phyloP scores from a whole-genome alignment of 2,797 vertebrate genomes.

The Enteromius radiatus region DNA sequence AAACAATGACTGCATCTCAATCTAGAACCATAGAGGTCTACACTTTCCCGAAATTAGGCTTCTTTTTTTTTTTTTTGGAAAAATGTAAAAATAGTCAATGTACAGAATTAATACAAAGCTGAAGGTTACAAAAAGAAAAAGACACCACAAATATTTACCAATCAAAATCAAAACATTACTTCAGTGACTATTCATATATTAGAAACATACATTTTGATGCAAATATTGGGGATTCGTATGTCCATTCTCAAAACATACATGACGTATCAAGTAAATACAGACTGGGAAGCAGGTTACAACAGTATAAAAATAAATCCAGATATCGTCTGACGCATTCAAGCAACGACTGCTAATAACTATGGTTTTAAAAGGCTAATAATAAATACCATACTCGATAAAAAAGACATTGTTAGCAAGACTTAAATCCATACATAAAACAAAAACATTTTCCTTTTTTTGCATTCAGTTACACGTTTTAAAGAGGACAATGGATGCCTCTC shows the following conservation, averaged over 20 bases:
- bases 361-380: slow-evolving; percentile 69
- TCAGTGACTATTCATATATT: slow-evolving; percentile 55
- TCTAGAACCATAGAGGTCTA: slow-evolving; percentile 66
- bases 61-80: slow-evolving; percentile 60
- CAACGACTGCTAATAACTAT: slow-evolving; percentile 55
- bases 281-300: slow-evolving; percentile 55
- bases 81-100: slow-evolving; percentile 76
- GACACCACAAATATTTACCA: slow-evolving; percentile 54
- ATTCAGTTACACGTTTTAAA: slow-evolving; percentile 63
- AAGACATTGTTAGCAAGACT: slow-evolving; percentile 70
- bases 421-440: slow-evolving; percentile 63
- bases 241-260: slow-evolving; percentile 61
- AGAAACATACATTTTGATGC: slow-evolving; percentile 54
- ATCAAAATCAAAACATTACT: slow-evolving; percentile 36
- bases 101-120: slow-evolving; percentile 63
- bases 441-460: slow-evolving; percentile 60
- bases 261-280: slow-evolving; percentile 56
- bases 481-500: slow-evolving; percentile 61
- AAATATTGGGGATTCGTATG: slow-evolving; percentile 68
- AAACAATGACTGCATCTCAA: slow-evolving; percentile 85
- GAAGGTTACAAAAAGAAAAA: slow-evolving; percentile 20
- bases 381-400: slow-evolving; percentile 80
- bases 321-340: slow-evolving; percentile 67
- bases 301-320: slow-evolving; percentile 56
- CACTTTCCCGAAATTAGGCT: slow-evolving; percentile 66